These are phyloP conservation scores for Monoplex corrugatus DNA, from an alignment of 2,888 invertebrate species.

Conservation along the genomic window DNA sequence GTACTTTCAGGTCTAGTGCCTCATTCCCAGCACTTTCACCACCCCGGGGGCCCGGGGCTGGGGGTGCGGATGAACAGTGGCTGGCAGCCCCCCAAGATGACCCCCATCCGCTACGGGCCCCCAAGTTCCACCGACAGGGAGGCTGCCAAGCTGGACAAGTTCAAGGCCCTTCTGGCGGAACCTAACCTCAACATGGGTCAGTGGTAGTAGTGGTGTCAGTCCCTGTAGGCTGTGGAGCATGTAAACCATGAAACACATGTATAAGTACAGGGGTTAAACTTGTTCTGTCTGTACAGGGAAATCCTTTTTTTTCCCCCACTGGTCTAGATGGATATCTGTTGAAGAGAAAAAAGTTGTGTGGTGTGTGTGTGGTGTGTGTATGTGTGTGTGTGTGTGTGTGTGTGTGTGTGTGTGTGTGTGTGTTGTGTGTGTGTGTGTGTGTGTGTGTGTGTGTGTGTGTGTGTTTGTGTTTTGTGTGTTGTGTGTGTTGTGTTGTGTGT, in stretches of 20 bases:
- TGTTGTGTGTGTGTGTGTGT: not conserved
- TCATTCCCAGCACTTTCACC: conserved; percentile 45
- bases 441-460: not conserved
- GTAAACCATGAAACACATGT: no score
- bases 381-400: not conserved
- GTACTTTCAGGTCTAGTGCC: conserved; percentile 22
- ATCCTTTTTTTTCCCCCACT: no score
- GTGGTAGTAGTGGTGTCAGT: no score
- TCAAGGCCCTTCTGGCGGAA: conserved; percentile 90
- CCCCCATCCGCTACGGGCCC: conserved; percentile 70
- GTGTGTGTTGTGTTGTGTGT: not conserved
- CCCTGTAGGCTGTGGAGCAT: not conserved
- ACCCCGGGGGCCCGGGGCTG: conserved; percentile 78
- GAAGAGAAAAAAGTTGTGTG: no score
- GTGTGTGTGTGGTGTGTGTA: no score
- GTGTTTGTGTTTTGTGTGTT: not conserved
- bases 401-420: no score
- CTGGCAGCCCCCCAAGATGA: conserved; percentile 73
- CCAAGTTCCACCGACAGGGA: conserved; percentile 80
- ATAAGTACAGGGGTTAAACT: no score
- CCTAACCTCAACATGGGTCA: conserved; percentile 88
- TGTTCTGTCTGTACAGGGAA: no score
- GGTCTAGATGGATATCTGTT: no score
- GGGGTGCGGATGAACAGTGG: conserved; percentile 77
- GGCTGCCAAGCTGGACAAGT: conserved; percentile 90